Base-by-base conservation (phyloP, 1,140 invertebrate species). In the Drosophila lacertosa region DNA sequence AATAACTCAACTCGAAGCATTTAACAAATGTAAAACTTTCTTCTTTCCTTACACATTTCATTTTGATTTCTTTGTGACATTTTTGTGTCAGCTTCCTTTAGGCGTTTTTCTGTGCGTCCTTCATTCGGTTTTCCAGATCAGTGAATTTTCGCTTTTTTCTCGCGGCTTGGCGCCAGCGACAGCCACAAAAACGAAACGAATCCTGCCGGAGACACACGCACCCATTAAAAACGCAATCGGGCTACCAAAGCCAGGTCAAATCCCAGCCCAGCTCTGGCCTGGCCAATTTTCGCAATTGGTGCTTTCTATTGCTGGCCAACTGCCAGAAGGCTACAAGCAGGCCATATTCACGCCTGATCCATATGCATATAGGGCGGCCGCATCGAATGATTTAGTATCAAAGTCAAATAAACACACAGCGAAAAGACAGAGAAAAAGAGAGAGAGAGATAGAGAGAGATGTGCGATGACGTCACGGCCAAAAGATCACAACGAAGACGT, bases 81-180 rank as follows among this genome's bases (percentile, higher is more conserved):
- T 39, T 37, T 39, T 39, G 37, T 3, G 15, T 16, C 13, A 7
- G 37, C 4, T 45, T 24, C n/a, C 15, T 44, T 20, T 3, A 22
- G 55, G 35, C 26, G n/a, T 65, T 44, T 51, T 20, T n/a, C n/a
- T n/a, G n/a, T 60, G 37, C 26, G 26, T 40, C 45, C 35, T 44
- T 54, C 29, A 22, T 77, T 55, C 53, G 60, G 60, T 77, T 77
- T 77, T 77, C 67, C 74, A 77, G 60, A 77, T 77, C 74, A 72
- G 42, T 77, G 75, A 68, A 32, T 62, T 33, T 63, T 55, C 55
- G 37, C 54, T 75, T 58, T 51, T 63, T 67, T 74, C 15, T 20
- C 35, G 58, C 73, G 26, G 26, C 63, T 75, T 69, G 62, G 74
- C 64, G 47, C 37, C 37, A 32, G 13, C 47, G 55, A 32, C 37